phyloP scores from a whole-genome alignment of 2,888 invertebrate genomes.

The Drosophila suboccidentalis region DNA sequence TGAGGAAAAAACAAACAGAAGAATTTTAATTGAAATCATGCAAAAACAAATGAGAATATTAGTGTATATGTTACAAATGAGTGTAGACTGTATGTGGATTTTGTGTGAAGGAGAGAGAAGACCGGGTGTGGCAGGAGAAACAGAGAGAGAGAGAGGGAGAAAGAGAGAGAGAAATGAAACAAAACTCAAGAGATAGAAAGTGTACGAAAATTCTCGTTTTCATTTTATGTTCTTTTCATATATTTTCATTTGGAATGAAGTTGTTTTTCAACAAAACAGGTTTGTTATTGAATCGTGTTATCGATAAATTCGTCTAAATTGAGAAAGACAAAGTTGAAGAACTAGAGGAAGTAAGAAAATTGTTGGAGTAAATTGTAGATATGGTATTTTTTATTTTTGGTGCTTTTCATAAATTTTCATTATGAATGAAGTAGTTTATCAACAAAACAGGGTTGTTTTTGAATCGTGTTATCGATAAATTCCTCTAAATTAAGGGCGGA shows the following conservation, averaged over 20 bases:
- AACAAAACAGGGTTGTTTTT: neutral
- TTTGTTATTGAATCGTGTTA: no score
- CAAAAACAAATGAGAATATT: constrained; percentile 18
- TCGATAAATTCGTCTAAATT: no score
- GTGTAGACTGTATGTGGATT: constrained; percentile 3
- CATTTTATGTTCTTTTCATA: no score
- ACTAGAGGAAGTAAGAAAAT: neutral
- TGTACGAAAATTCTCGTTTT: neutral
- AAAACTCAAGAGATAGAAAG: constrained; percentile 17
- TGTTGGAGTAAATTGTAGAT: neutral
- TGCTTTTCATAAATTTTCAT: neutral
- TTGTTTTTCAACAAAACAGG: no score
- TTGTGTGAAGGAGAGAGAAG: constrained; percentile 12
- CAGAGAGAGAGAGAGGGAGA: constrained; percentile 9
- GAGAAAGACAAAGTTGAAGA: no score
- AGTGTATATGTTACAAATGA: constrained; percentile 38
- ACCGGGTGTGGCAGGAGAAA: no score
- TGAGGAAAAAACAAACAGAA: constrained; percentile 2
- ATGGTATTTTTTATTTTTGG: neutral
- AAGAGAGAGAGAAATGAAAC: constrained; percentile 12
- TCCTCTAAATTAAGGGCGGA: no score
- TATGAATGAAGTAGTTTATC: no score
- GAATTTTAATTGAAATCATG: constrained; percentile 35
- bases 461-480: neutral
- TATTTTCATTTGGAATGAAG: no score